Percentiles rank a stretch among this genome's conserved stretches.
Conservation (phyloP, 2,113 vertebrate species). For the Mustela nigripes region DNA sequence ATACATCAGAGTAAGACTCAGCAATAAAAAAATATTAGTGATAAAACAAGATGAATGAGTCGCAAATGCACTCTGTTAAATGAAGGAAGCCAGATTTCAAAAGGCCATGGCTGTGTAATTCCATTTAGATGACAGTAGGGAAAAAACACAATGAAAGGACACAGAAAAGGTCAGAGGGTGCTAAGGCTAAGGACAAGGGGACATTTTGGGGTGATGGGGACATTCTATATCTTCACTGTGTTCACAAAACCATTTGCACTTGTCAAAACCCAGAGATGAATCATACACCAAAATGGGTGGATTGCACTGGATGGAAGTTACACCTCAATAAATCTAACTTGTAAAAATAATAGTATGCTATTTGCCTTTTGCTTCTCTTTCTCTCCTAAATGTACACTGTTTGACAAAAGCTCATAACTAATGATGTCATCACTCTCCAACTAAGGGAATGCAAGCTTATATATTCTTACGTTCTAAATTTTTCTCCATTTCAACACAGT, state of each 20-base stretch:
- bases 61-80: constrained; percentile 3
- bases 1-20: neutral
- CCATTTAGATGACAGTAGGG: neutral
- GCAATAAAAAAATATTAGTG: constrained; percentile 8
- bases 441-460: neutral
- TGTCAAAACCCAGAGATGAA: constrained; percentile 31
- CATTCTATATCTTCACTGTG: neutral
- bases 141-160: neutral
- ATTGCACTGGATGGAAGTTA: neutral
- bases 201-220: neutral
- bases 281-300: neutral
- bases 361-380: neutral
- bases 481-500: neutral
- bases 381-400: neutral
- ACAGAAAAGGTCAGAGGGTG: neutral
- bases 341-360: neutral
- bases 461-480: neutral
- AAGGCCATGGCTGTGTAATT: neutral
- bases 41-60: neutral
- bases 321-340: neutral
- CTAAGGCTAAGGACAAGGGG: neutral
- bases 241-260: neutral
- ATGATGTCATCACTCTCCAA: neutral
- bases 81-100: constrained; percentile 39
- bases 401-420: neutral